Evolutionary conservation across 1,140 invertebrate species (phyloP), one percentile per base, ranked within the genome.

Genomic region (Zaprionus kolodkinae): DNA sequence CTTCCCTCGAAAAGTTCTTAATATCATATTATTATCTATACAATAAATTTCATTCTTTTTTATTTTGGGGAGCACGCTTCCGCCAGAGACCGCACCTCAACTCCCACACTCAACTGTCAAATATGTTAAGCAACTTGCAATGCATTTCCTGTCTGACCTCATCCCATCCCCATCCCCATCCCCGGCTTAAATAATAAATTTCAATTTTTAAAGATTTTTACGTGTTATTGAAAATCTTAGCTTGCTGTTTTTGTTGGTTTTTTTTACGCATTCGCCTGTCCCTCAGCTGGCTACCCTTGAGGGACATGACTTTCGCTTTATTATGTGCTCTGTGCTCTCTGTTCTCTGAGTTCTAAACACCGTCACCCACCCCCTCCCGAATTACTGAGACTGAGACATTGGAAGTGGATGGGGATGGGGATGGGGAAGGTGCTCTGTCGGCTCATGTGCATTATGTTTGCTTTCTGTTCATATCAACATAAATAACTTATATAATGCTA

Each of bases 191-290:
- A 85, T 85, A 87, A 85, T 85, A 86, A 86, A 85, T 85, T 85
- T 85, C 82, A 86, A 87, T 85, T 85, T 85, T 85, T 85, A 81
- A 85, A 85, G 82, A 81, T 86, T 86, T 81, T 81, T 65, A 72
- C 79, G 82, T 72, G 65, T 86, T 86, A 86, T 81, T 85, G 82
- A 86, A 85, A 86, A 85, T 79, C 82, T 79, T 72, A 57, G 78
- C 50, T 55, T 65, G 48, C 60, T 43, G 10, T 56, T 43, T 33
- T 43, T 55, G 38, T n/a, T 74, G 43, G 30, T 50, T 15, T 59
- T 50, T 50, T 11, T 68, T 35, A 50, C 40, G 40, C 12, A 59
- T 68, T 57, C n/a, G 54, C 38, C 64, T 43, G 43, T 40, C 36
- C 71, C 63, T 55, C 54, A 35, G 64, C 55, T 63, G 69, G 30